Base-by-base conservation (phyloP, 1,140 invertebrate species). In the Hestina assimilis region DNA sequence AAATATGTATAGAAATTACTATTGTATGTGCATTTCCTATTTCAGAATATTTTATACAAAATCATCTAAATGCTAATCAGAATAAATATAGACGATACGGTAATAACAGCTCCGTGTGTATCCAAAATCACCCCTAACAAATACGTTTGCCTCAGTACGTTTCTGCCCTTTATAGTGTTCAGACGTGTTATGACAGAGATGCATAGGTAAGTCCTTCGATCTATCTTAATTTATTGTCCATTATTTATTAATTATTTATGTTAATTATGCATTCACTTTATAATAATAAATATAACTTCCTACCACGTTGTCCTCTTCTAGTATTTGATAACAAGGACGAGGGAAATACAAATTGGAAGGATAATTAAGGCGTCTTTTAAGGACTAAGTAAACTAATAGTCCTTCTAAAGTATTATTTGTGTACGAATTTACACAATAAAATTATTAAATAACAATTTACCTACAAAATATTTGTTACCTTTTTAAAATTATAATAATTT, bases 121-220 rank as follows among this genome's bases (percentile, higher is more conserved):
- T 65, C 50, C 40, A 40, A 23, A 50, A 38, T 33, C 55, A 60
- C 62, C 66, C 61, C 31, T 42, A 51, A 55, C 47, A 35, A 55
- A 61, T 60, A 64, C 48, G 61, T 59, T 57, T 59, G 59, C 63
- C 57, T 58, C 61, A 75, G 72, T 75, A 31, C 51, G 26, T 48
- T 40, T 29, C 55, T 19, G 45, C 20, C 59, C 17, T 60, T 63
- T 48, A 42, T 40, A 52, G 59, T 57, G 59, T 38, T 24, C 40
- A 35, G 59, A 62, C 66, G 63, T 57, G 60, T 31, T 23, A 19
- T 23, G 8, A 26, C 45, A 12, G 33, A 45, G 26, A 63, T 63
- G 29, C 54, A 53, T 20, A 45, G 60, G 60, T 63, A 24, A 57
- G 60, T 57, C 20, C 15, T 58, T 9, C 48, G 47, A 45, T 28